Evolutionary conservation across 2,113 vertebrate species (phyloP).

Genomic region (Stegostoma tigrinum): DNA sequence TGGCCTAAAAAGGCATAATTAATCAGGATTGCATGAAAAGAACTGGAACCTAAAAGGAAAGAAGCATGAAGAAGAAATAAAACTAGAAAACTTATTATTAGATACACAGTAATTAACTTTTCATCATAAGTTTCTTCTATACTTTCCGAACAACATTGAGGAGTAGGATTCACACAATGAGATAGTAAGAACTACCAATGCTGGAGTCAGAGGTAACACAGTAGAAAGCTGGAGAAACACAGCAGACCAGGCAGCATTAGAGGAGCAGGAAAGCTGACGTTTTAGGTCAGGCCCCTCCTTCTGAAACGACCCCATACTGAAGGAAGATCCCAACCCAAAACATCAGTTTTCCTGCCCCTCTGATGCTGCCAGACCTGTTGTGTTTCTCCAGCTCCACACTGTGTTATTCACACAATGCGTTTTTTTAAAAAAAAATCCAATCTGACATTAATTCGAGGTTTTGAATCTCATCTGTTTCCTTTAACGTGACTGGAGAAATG

Average conservation of each 20-base stretch:
- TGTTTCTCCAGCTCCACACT: no score
- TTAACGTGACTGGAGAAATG: background rate
- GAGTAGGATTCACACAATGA: background rate
- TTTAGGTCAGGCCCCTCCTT: no score
- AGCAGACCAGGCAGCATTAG: no score
- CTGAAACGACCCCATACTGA: no score
- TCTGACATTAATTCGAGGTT: background rate
- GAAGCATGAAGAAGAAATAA: background rate
- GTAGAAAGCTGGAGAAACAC: no score
- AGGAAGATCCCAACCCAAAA: no score
- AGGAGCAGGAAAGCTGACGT: no score
- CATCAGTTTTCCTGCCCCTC: no score
- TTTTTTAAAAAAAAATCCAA: background rate
- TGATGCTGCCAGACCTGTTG: no score
- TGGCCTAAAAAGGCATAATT: background rate
- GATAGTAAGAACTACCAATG: no score
- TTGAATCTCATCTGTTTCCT: background rate
- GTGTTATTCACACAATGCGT: no score
- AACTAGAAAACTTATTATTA: slow-evolving; percentile 9
- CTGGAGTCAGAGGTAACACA: no score
- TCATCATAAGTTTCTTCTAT: background rate
- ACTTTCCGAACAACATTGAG: background rate
- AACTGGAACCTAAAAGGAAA: background rate
- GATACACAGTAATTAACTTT: background rate
- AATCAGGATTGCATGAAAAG: background rate